Base-by-base conservation (phyloP, 2,888 invertebrate genomes). In the Chrysolina haemoptera region DNA sequence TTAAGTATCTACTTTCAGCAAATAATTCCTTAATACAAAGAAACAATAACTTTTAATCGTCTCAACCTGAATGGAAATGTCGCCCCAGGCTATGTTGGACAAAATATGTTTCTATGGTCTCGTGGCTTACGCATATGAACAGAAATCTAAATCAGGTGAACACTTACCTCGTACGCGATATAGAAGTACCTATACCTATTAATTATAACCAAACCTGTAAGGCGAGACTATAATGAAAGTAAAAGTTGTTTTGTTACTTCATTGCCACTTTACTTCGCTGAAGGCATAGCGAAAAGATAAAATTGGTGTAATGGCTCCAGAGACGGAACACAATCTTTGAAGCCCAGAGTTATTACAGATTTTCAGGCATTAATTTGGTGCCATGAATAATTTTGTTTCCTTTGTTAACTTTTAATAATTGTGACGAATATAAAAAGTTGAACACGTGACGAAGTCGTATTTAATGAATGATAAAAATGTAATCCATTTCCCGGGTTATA, bases 221-320 rank as follows among this genome's bases (percentile, higher is more conserved):
- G 68, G 68, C 67, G 68, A 74, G 75, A 73, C 68, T 70, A 65
- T 43, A 76, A 76, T 43, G 73, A 82, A 81, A 82, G 81, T 82
- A 82, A 81, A 82, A 82, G 81, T 82, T 80, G 80, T 81, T 79
- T 78, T 79, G 75, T 80, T 81, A 77, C 79, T 75, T 78, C 80
- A 79, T 80, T 79, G 81, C 79, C 80, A 81, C 76, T 73, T 75
- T 75, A 67, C 35, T 62, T 5, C 40, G 69, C 70, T 67, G 46
- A 53, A 59, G 70, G 75, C 71, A 63, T 22, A 65, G 55, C 63
- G 63, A 72, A 72, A 73, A 62, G 62, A 73, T 68, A 73, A 70
- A 73, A 70, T 59, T 71, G 50, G 64, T 73, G 65, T 66, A 46
- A 69, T 69, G 59, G 35, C 18, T 12, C 62, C 14, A 53, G 53